phyloP scores from a whole-genome alignment of 2,888 invertebrate genomes.

The Trichopria drosophilae region DNA sequence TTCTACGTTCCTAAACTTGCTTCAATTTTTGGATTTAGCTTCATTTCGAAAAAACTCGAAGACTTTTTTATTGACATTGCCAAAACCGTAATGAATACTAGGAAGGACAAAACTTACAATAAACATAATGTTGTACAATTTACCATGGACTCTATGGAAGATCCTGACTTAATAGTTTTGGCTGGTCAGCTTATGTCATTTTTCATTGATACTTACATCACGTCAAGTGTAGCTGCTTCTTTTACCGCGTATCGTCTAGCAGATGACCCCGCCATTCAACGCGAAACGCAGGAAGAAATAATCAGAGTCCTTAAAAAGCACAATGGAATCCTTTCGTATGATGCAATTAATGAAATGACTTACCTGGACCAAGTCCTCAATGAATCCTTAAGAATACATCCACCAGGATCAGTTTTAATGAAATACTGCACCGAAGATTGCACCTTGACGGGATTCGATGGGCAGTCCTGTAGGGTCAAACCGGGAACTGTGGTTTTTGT shows the following conservation, averaged over 20 bases:
- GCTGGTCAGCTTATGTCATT: conserved; percentile 59
- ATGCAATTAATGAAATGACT: conserved; percentile 59
- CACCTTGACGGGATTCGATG: conserved; percentile 38
- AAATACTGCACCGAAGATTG: conserved; percentile 35
- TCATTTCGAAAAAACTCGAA: no score
- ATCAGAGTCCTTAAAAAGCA: conserved; percentile 46
- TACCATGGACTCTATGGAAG: no score
- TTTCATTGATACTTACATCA: conserved; percentile 62
- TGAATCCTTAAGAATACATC: conserved; percentile 41
- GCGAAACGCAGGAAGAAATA: conserved; percentile 59
- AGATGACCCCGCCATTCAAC: conserved; percentile 57
- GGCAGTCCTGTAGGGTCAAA: conserved; percentile 34
- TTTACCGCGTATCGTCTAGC: conserved; percentile 60
- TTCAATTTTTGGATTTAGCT: no score
- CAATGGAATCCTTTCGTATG: conserved; percentile 57
- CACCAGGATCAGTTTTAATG: conserved; percentile 22
- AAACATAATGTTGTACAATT: no score
- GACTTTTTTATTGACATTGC: no score
- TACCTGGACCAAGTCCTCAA: conserved; percentile 61
- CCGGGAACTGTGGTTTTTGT: conserved; percentile 35
- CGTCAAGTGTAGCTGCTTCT: conserved; percentile 59
- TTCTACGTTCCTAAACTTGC: no score
- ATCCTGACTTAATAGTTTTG: no score
- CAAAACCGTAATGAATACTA: no score
- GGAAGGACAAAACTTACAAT: no score